phyloP scores from a whole-genome alignment of 1,140 invertebrate genomes.

The Eumeta japonica region DNA sequence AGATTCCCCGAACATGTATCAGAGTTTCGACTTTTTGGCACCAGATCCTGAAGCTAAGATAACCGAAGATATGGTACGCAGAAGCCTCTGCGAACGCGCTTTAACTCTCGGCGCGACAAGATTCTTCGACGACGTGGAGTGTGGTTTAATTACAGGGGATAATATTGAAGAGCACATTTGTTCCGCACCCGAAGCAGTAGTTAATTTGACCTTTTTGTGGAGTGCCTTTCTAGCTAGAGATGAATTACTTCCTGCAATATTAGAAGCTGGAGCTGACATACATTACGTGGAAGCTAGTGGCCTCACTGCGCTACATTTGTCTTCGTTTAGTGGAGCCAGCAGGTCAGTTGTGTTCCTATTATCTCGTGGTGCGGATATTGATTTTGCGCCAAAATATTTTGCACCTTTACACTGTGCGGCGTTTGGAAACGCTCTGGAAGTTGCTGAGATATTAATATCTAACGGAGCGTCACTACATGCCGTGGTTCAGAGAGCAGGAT shows the following conservation, averaged over 20 bases:
- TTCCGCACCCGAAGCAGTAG: constrained; percentile 45
- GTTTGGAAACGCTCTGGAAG: constrained; percentile 54
- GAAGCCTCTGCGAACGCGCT: constrained; percentile 62
- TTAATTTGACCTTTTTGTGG: constrained; percentile 46
- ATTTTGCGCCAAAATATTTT: constrained; percentile 54
- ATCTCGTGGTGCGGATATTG: constrained; percentile 55
- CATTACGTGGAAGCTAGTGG: constrained; percentile 56
- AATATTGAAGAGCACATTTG: constrained; percentile 47
- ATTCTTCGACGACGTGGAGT: constrained; percentile 64
- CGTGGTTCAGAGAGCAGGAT: constrained; percentile 44
- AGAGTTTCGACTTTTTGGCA: constrained; percentile 60
- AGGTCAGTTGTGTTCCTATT: constrained; percentile 58
- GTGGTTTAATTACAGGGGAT: constrained; percentile 51
- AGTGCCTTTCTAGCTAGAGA: constrained; percentile 50
- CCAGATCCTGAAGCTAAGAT: constrained; percentile 63
- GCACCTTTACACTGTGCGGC: constrained; percentile 63
- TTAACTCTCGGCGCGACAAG: constrained; percentile 59
- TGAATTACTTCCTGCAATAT: constrained; percentile 51
- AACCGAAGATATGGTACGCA: constrained; percentile 62
- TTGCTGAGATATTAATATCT: constrained; percentile 53
- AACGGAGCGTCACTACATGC: constrained; percentile 50
- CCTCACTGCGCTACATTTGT: constrained; percentile 59
- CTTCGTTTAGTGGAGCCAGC: constrained; percentile 60
- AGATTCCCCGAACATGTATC: constrained; percentile 63
- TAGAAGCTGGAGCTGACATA: constrained; percentile 55